Conservation (phyloP, 2,888 invertebrate species). For the Cataglyphis cursor region DNA sequence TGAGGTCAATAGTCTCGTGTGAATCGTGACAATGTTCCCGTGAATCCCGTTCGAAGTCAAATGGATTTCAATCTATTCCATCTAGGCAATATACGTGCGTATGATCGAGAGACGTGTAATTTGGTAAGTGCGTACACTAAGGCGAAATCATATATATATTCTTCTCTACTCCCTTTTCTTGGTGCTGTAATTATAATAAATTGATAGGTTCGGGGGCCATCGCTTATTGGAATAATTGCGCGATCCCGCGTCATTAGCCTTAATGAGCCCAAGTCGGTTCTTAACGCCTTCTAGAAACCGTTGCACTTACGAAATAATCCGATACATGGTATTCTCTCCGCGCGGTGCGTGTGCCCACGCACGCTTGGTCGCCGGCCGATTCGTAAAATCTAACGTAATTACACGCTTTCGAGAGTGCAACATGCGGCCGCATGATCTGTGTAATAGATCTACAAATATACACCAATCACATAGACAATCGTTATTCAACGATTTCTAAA, state of each 20-base stretch:
- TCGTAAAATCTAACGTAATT: constrained; percentile 71
- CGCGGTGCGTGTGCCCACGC: constrained; percentile 67
- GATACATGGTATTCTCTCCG: constrained; percentile 50
- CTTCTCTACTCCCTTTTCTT: neutral
- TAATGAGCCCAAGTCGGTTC: constrained; percentile 78
- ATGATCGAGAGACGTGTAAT: constrained; percentile 76
- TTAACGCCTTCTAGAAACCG: constrained; percentile 69
- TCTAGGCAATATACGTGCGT: neutral
- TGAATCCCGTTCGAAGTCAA: neutral
- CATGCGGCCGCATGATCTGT: neutral
- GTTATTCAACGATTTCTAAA: constrained; percentile 55
- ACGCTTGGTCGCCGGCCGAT: constrained; percentile 60
- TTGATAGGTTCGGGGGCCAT: constrained; percentile 80
- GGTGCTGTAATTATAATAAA: constrained; percentile 82
- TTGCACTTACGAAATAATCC: constrained; percentile 77
- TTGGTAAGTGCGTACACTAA: constrained; percentile 76
- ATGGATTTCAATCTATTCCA: constrained; percentile 15
- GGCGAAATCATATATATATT: constrained; percentile 18
- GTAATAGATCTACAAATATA: neutral
- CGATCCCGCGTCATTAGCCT: constrained; percentile 81
- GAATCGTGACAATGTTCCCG: constrained; percentile 3
- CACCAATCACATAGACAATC: constrained; percentile 1
- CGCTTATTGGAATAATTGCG: constrained; percentile 80
- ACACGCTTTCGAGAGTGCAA: constrained; percentile 46
- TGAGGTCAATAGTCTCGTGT: constrained; percentile 3